Evolutionary conservation across 2,113 vertebrate genomes (phyloP), one percentile per base, ranked within the genome.

Genomic region (Pandion haliaetus): DNA sequence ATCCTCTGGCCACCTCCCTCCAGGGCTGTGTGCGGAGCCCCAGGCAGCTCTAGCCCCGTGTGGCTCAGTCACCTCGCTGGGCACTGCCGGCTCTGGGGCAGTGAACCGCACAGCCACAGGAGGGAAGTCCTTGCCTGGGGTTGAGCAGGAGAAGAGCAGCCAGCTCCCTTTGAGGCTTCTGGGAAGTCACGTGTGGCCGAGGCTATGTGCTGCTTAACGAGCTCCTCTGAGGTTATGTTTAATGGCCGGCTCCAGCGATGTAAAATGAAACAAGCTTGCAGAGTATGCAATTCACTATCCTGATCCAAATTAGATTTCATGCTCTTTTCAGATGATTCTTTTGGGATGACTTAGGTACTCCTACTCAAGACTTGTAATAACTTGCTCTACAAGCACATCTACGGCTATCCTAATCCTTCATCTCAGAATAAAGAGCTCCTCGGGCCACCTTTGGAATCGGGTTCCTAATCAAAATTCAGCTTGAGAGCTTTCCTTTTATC

Each of bases 271-370:
- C 4, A 80, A 52, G 69, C 80, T 76, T 86, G 92, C n/a, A 40
- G 83, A 73, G 83, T 34, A 65, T 28, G 38, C 59, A 57, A 72
- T 65, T 83, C 45, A 8, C 77, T 84, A 63, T 1, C 62, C 23
- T 5, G 5, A 82, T 77, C n/a, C 4, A 8, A 79, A 87, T 26
- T 69, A 25, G 83, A 87, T 77, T 88, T 76, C 40, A 3, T 87
- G 78, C 59, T 79, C 74, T 94, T 77, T 77, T 62, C 47, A 55
- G 88, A 40, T 28, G 26, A 90, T 54, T 72, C 82, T 77, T 88
- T 69, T n/a, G 59, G 69, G 62, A 69, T 88, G 84, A 86, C 71
- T 73, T 4, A 8, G 17, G 80, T 34, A 77, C 26, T 83, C 77
- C 65, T 38, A 42, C 58, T 59, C 44, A 5, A 82, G 76, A 71